Base-by-base conservation (phyloP, 2,113 vertebrate genomes). In the Fulica atra region DNA sequence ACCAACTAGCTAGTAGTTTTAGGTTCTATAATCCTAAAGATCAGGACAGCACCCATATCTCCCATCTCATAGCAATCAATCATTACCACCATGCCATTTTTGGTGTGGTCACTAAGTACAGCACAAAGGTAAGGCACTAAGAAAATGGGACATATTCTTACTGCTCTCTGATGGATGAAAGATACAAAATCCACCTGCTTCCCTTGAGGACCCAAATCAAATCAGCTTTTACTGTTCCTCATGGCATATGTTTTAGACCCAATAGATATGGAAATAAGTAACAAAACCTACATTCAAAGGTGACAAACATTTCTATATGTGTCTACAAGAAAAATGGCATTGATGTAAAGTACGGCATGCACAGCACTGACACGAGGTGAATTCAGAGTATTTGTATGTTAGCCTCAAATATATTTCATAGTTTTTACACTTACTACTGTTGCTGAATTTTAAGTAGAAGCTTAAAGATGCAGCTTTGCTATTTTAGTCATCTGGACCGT, bases 91-190 rank as follows among this genome's bases (percentile, higher is more conserved):
- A 9, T 21, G 5, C 2, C 12, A 31, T 36, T 84, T 19, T 46
- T 71, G 16, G 2, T 3, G 2, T 44, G 53, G 35, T 48, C 54
- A 23, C 57, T 35, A 60, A 35, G 35, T 7, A 48, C 8, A 84
- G 21, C 2, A 35, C 0, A 1, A 63, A 59, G 8, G 71, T 40
- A 71, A 77, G 1, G 0, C 23, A 18, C n/a, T 54, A 51, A 35
- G 57, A 54, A 80, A 86, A 13, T 10, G 35, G 12, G n/a, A 54
- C 9, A 10, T 35, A 28, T 74, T 74, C 51, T 65, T 44, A 8
- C 8, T 71, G 3, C 7, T 10, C 10, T 70, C 42, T 31, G 29
- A 35, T 50, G 20, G 51, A 64, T 51, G 13, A 80, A 64, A 72
- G 33, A 38, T 29, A 48, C 1, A 9, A 14, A 71, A 65, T 71